Percentiles rank a stretch among this genome's conserved stretches.
These are phyloP conservation scores for Calycopis cecrops DNA, from an alignment of 1,140 invertebrate species.

Conservation along the genomic window DNA sequence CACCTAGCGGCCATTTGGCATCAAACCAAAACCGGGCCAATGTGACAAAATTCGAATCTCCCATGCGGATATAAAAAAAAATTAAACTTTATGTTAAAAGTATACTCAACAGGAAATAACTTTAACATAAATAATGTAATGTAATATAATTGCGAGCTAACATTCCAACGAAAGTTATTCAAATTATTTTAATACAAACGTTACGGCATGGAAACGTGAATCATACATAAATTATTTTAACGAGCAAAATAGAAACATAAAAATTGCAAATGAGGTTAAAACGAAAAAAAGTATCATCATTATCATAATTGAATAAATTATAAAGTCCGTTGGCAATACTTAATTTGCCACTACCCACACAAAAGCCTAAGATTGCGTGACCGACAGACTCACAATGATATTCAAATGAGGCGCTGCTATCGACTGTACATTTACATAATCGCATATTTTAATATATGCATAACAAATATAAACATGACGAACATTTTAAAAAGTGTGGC, in stretches of 20 bases:
- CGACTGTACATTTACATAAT: conserved; percentile 62
- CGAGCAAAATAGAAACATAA: conserved; percentile 11
- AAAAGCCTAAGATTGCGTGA: conserved; percentile 47
- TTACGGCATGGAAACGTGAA: conserved; percentile 6
- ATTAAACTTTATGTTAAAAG: too few relatives aligned
- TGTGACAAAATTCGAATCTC: conserved; percentile 39
- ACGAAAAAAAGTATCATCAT: conserved; percentile 15
- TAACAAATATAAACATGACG: conserved; percentile 43
- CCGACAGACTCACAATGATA: conserved; percentile 52
- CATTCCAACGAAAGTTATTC: conserved; percentile 23
- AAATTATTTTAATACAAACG: conserved; percentile 13
- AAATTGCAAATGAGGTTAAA: conserved; percentile 15
- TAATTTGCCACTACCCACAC: conserved; percentile 50
- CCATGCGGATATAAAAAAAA: too few relatives aligned
- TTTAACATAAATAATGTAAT: too few relatives aligned
- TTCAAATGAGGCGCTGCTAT: conserved; percentile 63
- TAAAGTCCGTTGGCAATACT: conserved; percentile 30
- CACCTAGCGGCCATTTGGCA: conserved; percentile 42
- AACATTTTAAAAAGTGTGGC: conserved; percentile 19
- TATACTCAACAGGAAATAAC: too few relatives aligned
- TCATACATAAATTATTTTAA: conserved; percentile 7
- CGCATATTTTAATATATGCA: conserved; percentile 54
- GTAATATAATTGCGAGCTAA: too few relatives aligned
- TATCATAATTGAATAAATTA: conserved; percentile 32
- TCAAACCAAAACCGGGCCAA: conserved; percentile 44